Evolutionary conservation across 2,888 invertebrate genomes (phyloP).

Genomic region (Rhamnusium bicolor): DNA sequence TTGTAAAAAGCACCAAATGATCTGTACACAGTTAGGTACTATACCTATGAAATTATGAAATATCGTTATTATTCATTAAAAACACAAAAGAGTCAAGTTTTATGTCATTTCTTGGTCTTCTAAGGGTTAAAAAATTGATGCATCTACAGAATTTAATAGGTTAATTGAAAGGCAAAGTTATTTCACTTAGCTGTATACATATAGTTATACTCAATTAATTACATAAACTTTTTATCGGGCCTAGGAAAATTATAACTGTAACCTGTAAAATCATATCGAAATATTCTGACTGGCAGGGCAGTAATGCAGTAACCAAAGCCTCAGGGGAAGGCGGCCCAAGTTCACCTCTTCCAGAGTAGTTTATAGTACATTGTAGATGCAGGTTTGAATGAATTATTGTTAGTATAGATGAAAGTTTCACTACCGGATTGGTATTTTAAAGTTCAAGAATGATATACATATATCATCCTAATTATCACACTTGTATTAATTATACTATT

Average conservation of each 20-base stretch:
- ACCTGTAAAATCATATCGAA: conserved; percentile 27
- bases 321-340: conserved; percentile 28
- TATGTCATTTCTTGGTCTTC: too few species aligned
- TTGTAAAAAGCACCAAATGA: too few species aligned
- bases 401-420: neutral
- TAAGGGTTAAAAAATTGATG: too few species aligned
- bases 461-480: neutral
- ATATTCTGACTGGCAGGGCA: conserved; percentile 41
- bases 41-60: too few species aligned
- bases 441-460: neutral
- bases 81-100: too few species aligned
- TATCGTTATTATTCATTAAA: too few species aligned
- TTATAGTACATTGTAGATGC: neutral
- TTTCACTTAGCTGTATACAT: too few species aligned
- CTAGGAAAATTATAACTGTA: neutral
- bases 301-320: conserved; percentile 39
- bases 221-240: neutral
- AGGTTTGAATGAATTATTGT: neutral
- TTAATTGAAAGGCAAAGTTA: too few species aligned
- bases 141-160: too few species aligned
- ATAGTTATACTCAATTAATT: neutral
- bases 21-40: too few species aligned
- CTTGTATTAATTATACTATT: too few species aligned
- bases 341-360: conserved; percentile 34
- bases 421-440: neutral